phyloP scores from a whole-genome alignment of 2,888 invertebrate species.

The Chelonus formosanus region DNA sequence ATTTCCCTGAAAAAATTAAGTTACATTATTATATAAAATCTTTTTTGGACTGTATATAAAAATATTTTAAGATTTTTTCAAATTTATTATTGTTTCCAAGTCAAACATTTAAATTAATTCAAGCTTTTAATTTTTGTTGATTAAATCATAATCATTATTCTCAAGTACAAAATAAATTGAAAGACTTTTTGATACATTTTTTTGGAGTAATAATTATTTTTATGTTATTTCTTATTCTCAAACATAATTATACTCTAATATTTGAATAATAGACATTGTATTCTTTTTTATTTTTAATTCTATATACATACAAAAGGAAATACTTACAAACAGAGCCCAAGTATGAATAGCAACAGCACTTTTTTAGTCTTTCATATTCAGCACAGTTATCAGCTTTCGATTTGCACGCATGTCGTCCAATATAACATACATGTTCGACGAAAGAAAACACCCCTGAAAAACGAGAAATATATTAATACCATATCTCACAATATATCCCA shows the following conservation, averaged over 20 bases:
- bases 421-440: slow-evolving; percentile 75
- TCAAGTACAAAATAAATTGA: too few species aligned
- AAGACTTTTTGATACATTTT: too few species aligned
- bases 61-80: background rate
- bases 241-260: too few species aligned
- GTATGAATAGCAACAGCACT: slow-evolving; percentile 74
- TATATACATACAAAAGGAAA: background rate
- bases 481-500: too few species aligned
- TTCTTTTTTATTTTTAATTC: too few species aligned
- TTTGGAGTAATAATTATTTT: too few species aligned
- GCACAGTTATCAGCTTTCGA: slow-evolving; percentile 72
- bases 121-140: too few species aligned
- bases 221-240: too few species aligned
- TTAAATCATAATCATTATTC: too few species aligned
- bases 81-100: background rate
- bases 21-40: slow-evolving; percentile 10
- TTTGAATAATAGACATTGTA: too few species aligned
- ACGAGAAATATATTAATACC: slow-evolving; percentile 28
- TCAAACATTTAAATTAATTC: too few species aligned
- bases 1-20: slow-evolving; percentile 55
- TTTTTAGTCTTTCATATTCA: slow-evolving; percentile 70
- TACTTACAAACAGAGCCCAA: slow-evolving; percentile 72
- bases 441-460: slow-evolving; percentile 73
- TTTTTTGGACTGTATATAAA: background rate
- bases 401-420: slow-evolving; percentile 71